Conservation (phyloP, 2,888 invertebrate species). For the Aradus depressus region DNA sequence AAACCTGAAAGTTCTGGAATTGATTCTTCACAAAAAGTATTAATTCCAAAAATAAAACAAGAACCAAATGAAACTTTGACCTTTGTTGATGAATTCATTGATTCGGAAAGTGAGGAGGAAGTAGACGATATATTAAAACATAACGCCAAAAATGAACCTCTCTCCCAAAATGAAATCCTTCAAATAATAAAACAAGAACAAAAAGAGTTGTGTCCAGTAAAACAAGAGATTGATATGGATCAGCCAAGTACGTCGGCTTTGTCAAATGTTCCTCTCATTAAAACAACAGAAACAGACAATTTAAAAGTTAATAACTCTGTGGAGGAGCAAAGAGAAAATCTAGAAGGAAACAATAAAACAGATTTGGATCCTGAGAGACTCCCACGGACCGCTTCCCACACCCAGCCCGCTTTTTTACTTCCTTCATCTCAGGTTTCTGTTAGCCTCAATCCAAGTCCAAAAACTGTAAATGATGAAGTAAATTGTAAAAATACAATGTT, state of each 20-base stretch:
- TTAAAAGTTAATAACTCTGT: constrained; percentile 15
- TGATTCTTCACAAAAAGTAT: no score
- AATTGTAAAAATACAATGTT: background rate
- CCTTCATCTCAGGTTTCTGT: background rate
- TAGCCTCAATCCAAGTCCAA: no score
- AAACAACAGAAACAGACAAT: constrained; percentile 2
- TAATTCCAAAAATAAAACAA: no score
- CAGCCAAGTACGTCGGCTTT: no score
- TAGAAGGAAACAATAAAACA: constrained; percentile 15
- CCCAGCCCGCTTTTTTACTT: background rate
- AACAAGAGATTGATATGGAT: no score
- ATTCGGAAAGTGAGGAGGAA: constrained; percentile 9
- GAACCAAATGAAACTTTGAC: no score
- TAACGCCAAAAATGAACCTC: constrained; percentile 38
- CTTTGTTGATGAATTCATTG: no score
- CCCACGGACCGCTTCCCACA: constrained; percentile 14
- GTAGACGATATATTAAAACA: background rate
- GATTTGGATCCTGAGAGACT: constrained; percentile 22
- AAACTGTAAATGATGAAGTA: background rate
- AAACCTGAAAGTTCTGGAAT: no score
- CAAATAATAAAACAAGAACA: constrained; percentile 35
- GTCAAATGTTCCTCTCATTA: no score
- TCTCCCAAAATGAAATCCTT: constrained; percentile 56
- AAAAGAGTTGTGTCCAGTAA: no score
- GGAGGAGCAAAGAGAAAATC: constrained; percentile 15